These are phyloP conservation scores for Ceratitis capitata DNA, from an alignment of 1,140 invertebrate genomes.

Conservation along the genomic window DNA sequence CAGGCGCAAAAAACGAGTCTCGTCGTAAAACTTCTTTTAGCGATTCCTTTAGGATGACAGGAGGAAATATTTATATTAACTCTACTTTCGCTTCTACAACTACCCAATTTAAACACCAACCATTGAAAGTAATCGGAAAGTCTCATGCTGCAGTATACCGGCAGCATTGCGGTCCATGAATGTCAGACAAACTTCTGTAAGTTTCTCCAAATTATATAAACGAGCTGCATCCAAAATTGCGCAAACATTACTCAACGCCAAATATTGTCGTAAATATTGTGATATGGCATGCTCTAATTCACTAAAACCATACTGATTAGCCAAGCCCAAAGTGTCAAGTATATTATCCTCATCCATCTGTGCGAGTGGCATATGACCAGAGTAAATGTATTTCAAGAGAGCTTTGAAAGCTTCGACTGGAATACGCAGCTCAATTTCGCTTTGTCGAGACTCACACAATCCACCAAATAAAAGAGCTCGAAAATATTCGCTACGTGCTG, in stretches of 20 bases:
- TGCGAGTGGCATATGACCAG: conserved; percentile 82
- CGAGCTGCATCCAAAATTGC: conserved; percentile 90
- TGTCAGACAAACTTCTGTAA: conserved; percentile 75
- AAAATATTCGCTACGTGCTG: conserved; percentile 95
- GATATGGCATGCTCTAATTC: conserved; percentile 92
- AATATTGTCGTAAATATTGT: conserved; percentile 88
- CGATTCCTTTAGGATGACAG: conserved; percentile 70
- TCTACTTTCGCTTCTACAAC: background rate
- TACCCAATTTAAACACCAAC: conserved; percentile 66
- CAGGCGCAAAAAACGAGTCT: conserved; percentile 95
- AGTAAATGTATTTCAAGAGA: conserved; percentile 95
- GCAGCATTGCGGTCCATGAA: conserved; percentile 91
- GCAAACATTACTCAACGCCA: conserved; percentile 90
- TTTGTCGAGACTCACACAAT: conserved; percentile 84
- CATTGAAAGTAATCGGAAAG: conserved; percentile 85
- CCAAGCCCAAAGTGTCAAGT: conserved; percentile 87
- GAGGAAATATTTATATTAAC: background rate
- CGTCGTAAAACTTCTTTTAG: conserved; percentile 85
- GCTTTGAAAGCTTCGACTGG: conserved; percentile 90
- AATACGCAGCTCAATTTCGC: conserved; percentile 86
- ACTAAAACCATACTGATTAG: conserved; percentile 94
- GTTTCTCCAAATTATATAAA: conserved; percentile 71
- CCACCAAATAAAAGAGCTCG: conserved; percentile 90
- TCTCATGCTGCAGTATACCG: conserved; percentile 84
- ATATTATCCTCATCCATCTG: conserved; percentile 87